Conservation (phyloP, 2,797 vertebrate genomes). For the Syngnathus rostellatus region DNA sequence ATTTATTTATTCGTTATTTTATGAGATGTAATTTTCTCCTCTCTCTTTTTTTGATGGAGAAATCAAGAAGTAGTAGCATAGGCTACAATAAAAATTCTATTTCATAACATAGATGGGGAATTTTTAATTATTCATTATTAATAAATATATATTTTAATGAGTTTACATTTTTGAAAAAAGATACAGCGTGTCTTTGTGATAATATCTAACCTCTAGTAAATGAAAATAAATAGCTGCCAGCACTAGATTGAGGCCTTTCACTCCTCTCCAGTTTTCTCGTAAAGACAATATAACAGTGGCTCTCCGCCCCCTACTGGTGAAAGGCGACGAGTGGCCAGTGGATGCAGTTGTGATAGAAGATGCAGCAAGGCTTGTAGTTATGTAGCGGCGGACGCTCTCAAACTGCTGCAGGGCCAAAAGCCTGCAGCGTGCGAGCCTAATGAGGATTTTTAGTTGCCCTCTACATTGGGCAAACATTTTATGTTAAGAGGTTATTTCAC, state of each 20-base stretch:
- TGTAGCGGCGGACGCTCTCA: neutral
- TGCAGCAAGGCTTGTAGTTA: neutral
- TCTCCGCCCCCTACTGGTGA: conserved; percentile 86
- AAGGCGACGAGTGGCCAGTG: conserved; percentile 18
- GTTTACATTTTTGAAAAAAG: neutral
- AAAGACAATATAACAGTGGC: conserved; percentile 18
- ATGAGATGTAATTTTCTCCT: too few relatives aligned
- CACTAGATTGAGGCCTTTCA: conserved; percentile 24
- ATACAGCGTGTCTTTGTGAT: neutral
- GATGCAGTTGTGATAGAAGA: neutral
- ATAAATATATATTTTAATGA: too few relatives aligned
- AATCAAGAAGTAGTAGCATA: too few relatives aligned
- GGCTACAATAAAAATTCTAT: too few relatives aligned
- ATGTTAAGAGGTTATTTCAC: neutral
- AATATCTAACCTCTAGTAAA: neutral
- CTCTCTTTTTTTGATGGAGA: too few relatives aligned
- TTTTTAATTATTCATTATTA: too few relatives aligned
- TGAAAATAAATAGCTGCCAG: neutral
- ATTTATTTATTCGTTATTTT: neutral
- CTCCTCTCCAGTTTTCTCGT: neutral
- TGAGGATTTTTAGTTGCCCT: neutral
- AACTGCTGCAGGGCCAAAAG: neutral
- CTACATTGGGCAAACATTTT: neutral
- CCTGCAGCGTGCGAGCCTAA: neutral
- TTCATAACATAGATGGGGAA: too few relatives aligned